Percentiles rank a stretch among this genome's conserved stretches.
Evolutionary conservation across 1,140 invertebrate species (phyloP).

Genomic region (Zaprionus inermis): DNA sequence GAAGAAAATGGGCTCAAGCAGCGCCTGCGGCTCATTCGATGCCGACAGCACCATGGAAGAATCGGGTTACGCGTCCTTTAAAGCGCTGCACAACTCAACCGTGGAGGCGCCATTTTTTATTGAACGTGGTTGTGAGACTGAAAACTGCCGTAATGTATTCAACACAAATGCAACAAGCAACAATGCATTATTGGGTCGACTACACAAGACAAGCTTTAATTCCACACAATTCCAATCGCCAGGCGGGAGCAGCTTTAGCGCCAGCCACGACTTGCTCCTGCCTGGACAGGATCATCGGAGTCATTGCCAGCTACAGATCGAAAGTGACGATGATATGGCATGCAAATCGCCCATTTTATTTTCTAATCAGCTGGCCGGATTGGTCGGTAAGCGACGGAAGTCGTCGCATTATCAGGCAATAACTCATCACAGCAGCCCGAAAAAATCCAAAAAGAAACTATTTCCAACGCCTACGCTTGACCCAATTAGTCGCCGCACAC

Average conservation of each 20-base stretch:
- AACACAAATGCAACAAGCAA: slow-evolving; percentile 33
- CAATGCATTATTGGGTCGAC: not conserved
- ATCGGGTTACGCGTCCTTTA: slow-evolving; percentile 73
- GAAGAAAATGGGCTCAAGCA: slow-evolving; percentile 36
- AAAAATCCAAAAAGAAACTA: slow-evolving; percentile 65
- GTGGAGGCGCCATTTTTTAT: slow-evolving; percentile 75
- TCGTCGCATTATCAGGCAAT: slow-evolving; percentile 31
- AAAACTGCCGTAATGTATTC: slow-evolving; percentile 62
- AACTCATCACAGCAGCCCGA: slow-evolving; percentile 62
- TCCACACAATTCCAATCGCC: slow-evolving; percentile 54
- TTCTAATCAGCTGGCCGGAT: slow-evolving; percentile 1
- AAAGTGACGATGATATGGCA: slow-evolving; percentile 14
- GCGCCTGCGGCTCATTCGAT: slow-evolving; percentile 9
- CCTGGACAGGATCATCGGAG: not conserved
- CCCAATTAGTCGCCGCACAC: slow-evolving; percentile 32
- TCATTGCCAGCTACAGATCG: not conserved
- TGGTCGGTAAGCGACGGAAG: slow-evolving; percentile 48
- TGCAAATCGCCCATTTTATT: slow-evolving; percentile 36
- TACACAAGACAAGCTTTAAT: slow-evolving; percentile 10
- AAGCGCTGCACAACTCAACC: slow-evolving; percentile 64
- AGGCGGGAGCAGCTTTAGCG: slow-evolving; percentile 8
- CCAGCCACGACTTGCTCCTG: not conserved
- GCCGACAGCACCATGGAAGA: slow-evolving; percentile 58
- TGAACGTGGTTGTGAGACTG: slow-evolving; percentile 50
- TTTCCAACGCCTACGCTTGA: slow-evolving; percentile 36